Base-by-base conservation (phyloP, 1,140 invertebrate genomes). In the Drosophila melanica region DNA sequence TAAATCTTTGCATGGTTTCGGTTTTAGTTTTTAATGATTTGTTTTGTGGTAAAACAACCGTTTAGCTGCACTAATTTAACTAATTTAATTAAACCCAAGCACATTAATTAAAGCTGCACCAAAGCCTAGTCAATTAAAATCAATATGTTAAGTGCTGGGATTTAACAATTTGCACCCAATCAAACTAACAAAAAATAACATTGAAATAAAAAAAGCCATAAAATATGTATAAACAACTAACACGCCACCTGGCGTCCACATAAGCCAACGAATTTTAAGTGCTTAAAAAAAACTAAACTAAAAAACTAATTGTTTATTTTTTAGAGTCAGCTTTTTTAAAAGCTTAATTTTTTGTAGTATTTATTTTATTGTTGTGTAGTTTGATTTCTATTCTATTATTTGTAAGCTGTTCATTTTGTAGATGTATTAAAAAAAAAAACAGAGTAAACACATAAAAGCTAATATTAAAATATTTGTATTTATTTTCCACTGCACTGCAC, bases 61-160 rank as follows among this genome's bases (percentile, higher is more conserved):
- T 60, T 73, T 68, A 60, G 48, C 48, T 39, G 48, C 44, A 53
- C 48, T 48, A n/a, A 35, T 53, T 35, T 35, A 75, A 81, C 76
- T 76, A 82, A 84, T 79, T 82, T 76, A 79, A 84, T 77, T 71
- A 10, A 63, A 60, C 33, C 12, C 30, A 11, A 18, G 14, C 33
- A 23, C 14, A n/a, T 8, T 14, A n/a, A n/a, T 41, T 5, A n/a
- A n/a, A 41, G n/a, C 16, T 10, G 16, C 8, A 3, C 7, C 1
- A n/a, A 50, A 27, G 18, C 16, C 2, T 8, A 12, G 0, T 10
- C 47, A n/a, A 27, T 30, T 33, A 33, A 27, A 50, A 50, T 33
- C 27, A 14, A 50, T 50, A 50, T 30, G 2, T 33, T 6, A 50
- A 14, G 47, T 50, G 23, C 23, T 50, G 23, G 12, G 20, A 50